phyloP scores from a whole-genome alignment of 2,113 vertebrate species.

The Notechis scutatus region DNA sequence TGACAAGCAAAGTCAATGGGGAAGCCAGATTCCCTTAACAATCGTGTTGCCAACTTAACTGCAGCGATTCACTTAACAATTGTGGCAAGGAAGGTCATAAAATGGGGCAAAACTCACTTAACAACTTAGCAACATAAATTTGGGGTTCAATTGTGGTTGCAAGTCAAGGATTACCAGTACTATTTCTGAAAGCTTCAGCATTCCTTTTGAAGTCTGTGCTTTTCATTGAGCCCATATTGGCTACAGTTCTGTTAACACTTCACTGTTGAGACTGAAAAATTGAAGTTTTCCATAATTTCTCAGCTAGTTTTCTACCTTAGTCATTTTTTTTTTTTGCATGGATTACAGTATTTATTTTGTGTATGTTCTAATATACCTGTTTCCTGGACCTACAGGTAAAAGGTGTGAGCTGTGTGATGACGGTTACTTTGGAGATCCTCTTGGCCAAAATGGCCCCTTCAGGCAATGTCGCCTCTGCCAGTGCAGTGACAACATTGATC shows the following conservation, averaged over 20 bases:
- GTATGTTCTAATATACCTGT: rapidly evolving
- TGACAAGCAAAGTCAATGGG: neutral
- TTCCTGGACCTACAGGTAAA: constrained; percentile 73
- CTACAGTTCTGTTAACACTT: neutral
- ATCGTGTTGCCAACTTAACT: neutral
- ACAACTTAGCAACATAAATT: neutral
- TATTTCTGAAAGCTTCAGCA: neutral
- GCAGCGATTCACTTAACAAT: neutral
- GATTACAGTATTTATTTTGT: neutral
- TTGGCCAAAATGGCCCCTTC: constrained; percentile 72
- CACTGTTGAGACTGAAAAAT: neutral
- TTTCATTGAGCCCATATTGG: neutral
- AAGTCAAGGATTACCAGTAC: neutral
- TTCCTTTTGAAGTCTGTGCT: neutral
- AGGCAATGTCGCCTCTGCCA: constrained; percentile 84
- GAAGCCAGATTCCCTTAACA: neutral
- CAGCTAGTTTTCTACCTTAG: neutral
- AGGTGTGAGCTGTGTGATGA: constrained; percentile 95
- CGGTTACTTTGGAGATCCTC: constrained; percentile 90
- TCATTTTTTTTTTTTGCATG: neutral
- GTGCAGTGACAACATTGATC: constrained; percentile 92
- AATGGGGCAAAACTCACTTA: neutral
- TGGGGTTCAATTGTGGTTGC: neutral
- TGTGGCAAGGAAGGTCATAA: neutral
- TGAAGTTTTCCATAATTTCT: neutral